These are phyloP conservation scores for Habropoda laboriosa DNA, from an alignment of 1,140 invertebrate genomes.

Conservation along the genomic window DNA sequence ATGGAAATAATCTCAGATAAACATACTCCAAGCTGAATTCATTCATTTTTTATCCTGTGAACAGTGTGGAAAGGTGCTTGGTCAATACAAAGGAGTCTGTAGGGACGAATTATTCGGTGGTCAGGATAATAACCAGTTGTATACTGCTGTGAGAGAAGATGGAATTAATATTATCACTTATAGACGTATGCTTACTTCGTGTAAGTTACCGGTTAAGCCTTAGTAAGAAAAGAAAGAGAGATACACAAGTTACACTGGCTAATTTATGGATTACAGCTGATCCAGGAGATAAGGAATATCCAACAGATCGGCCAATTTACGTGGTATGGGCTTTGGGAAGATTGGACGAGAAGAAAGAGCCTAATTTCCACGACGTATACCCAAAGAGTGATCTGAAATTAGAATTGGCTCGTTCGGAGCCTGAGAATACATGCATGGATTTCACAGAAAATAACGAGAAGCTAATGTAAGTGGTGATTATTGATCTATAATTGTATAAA, in stretches of 20 bases:
- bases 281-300: conserved; percentile 89
- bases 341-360: conserved; percentile 89
- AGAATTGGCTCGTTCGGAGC: conserved; percentile 85
- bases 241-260: background rate
- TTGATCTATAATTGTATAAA: background rate
- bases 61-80: conserved; percentile 92
- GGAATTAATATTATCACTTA: conserved; percentile 91
- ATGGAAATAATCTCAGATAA: background rate
- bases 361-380: conserved; percentile 92
- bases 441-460: conserved; percentile 83
- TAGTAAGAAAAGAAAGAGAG: background rate
- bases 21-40: background rate
- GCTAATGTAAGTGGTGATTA: conserved; percentile 67
- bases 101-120: conserved; percentile 90
- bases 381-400: conserved; percentile 87
- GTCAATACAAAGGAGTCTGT: conserved; percentile 93
- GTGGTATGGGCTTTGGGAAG: conserved; percentile 93
- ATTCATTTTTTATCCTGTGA: conserved; percentile 55
- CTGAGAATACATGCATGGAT: conserved; percentile 86
- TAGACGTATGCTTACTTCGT: conserved; percentile 86
- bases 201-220: conserved; percentile 82
- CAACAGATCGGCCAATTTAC: conserved; percentile 85
- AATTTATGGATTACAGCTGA: conserved; percentile 85
- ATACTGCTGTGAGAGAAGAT: conserved; percentile 86
- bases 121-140: conserved; percentile 89